Conservation (phyloP, 2,888 invertebrate genomes). For the Stenichneumon culpator region DNA sequence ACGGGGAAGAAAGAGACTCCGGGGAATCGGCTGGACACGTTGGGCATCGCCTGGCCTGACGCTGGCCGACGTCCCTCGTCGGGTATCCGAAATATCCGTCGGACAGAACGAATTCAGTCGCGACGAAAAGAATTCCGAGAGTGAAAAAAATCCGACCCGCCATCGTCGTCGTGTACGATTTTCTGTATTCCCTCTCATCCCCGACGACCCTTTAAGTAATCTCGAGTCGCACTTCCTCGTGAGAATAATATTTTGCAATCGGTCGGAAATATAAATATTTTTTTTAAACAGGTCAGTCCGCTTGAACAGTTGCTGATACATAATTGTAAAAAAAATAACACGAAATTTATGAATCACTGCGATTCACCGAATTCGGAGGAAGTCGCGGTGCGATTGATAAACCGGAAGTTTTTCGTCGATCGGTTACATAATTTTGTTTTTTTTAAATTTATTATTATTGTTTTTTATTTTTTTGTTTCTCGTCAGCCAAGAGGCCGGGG, state of each 20-base stretch:
- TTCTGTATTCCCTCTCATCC: conserved; percentile 26
- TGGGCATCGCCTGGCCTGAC: conserved; percentile 63
- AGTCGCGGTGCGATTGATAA: neutral
- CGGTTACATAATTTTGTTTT: neutral
- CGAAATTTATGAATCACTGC: neutral
- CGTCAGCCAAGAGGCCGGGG: neutral
- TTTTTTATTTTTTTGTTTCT: neutral
- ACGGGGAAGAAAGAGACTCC: conserved; percentile 66
- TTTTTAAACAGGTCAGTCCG: neutral
- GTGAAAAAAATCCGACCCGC: conserved; percentile 25
- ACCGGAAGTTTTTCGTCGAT: conserved; percentile 6
- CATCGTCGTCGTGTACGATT: conserved; percentile 48
- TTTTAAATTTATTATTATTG: neutral
- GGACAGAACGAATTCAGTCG: neutral
- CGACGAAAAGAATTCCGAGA: conserved; percentile 20
- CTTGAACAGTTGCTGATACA: neutral
- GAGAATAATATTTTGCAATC: conserved; percentile 45
- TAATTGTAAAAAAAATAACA: neutral
- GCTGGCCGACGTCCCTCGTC: neutral
- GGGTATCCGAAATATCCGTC: neutral
- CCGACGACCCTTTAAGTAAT: conserved; percentile 56
- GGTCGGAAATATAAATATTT: conserved; percentile 9
- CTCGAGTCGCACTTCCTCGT: conserved; percentile 41
- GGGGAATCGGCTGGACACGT: conserved; percentile 70
- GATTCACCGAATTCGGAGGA: neutral